A percentile compares a stretch with the other conserved stretches of the same genome.
phyloP scores from a whole-genome alignment of 2,113 vertebrate genomes.

The Falcunculus frontatus region DNA sequence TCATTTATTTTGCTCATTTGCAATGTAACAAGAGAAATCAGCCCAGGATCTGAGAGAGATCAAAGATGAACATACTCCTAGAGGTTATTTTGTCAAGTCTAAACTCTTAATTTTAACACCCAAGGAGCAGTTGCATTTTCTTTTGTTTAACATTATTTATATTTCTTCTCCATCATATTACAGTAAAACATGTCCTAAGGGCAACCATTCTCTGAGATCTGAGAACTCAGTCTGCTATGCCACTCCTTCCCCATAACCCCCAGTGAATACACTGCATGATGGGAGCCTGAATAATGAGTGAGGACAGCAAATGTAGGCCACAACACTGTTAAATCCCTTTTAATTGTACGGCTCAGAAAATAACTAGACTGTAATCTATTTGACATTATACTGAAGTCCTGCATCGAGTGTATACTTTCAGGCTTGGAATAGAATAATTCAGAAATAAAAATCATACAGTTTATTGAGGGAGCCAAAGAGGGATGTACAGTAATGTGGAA shows the following conservation, averaged over 20 bases:
- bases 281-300: neutral
- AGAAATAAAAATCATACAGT: neutral
- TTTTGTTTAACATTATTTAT: neutral
- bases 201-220: neutral
- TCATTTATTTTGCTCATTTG: neutral
- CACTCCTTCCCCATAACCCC: neutral
- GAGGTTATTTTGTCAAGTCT: neutral
- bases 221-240: neutral
- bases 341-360: neutral
- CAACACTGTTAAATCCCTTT: neutral
- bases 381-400: neutral
- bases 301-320: constrained; percentile 2
- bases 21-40: neutral
- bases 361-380: neutral
- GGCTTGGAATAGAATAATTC: neutral
- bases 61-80: neutral
- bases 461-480: neutral
- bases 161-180: neutral
- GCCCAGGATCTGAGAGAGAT: neutral
- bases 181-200: neutral
- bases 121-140: neutral
- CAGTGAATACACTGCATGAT: neutral
- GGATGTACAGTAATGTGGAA: neutral
- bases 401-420: neutral
- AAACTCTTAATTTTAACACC: neutral